Base-by-base conservation (phyloP, 2,888 invertebrate species). In the Dynastes grantii region DNA sequence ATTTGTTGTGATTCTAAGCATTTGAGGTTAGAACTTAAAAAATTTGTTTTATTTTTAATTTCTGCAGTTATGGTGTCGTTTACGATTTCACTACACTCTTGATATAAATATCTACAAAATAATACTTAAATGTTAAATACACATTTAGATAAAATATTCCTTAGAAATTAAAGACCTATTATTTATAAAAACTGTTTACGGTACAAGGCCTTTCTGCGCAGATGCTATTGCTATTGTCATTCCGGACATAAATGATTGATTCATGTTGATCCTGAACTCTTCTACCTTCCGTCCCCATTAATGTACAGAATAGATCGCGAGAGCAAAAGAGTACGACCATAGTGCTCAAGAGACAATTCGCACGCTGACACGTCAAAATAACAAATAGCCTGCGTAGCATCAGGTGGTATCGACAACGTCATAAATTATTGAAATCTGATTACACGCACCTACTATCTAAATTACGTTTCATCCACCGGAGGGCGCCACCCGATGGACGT, bases 401-500 rank as follows among this genome's bases (percentile, higher is more conserved):
- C 73, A 75, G 73, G 73, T 75, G 73, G 73, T 75, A 75, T 75
- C 73, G 73, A 75, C 73, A 75, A 75, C 73, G 73, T 75, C 73
- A 63, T 75, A 75, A 75, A 75, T 75, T 75, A 75, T 75, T 75
- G 73, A 75, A 75, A 75, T 75, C 73, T 61, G 73, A 75, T 75
- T 75, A 75, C 63, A 75, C 73, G 49, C 73, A 75, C 73, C 73
- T 75, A 75, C 73, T 75, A 75, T 75, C 73, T 75, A 75, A 75
- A 75, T 75, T 75, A 45, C 73, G 45, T 61, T 75, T 45, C 61
- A 75, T 75, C 73, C 73, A 75, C 61, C 61, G 27, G 73, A 75
- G 73, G 73, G 61, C 73, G 61, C 49, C 45, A 49, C 73, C 55
- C 73, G 73, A 63, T 75, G 73, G 73, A 75, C 73, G 73, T 75